Evolutionary conservation across 2,888 invertebrate species (phyloP).

Genomic region (Drosophila kokeensis): DNA sequence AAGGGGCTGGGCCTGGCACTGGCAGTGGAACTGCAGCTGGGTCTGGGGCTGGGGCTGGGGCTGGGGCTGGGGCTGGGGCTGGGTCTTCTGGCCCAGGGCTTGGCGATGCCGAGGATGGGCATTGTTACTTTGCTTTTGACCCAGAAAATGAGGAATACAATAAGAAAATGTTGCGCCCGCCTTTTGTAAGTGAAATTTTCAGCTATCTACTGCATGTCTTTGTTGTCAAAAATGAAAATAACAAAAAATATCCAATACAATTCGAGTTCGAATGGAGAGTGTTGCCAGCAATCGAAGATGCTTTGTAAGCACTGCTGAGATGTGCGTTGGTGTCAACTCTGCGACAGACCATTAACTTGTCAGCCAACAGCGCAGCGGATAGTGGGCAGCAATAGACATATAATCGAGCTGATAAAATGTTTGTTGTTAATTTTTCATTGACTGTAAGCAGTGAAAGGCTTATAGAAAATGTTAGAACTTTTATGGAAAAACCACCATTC

Average conservation of each 20-base stretch:
- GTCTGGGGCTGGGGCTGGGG: constrained; percentile 31
- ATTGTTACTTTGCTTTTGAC: constrained; percentile 70
- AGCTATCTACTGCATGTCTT: constrained; percentile 40
- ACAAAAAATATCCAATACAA: constrained; percentile 18
- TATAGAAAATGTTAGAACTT: constrained; percentile 30
- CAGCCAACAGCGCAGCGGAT: constrained; percentile 28
- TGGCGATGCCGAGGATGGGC: constrained; percentile 76
- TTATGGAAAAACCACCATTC: constrained; percentile 25
- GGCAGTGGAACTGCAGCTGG: constrained; percentile 12
- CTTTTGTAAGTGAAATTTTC: constrained; percentile 78
- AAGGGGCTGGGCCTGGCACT: constrained; percentile 57
- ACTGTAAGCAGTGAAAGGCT: constrained; percentile 47
- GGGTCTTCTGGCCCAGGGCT: constrained; percentile 49
- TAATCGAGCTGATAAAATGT: constrained; percentile 71
- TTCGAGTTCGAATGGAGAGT: constrained; percentile 46
- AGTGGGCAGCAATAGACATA: constrained; percentile 49
- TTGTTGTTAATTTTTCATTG: constrained; percentile 14
- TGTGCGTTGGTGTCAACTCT: constrained; percentile 61
- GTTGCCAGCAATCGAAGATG: constrained; percentile 37
- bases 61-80: constrained; percentile 38
- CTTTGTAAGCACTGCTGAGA: constrained; percentile 11
- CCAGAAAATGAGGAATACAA: constrained; percentile 74
- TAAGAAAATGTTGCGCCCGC: constrained; percentile 76
- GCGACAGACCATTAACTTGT: constrained; percentile 58
- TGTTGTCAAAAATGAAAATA: constrained; percentile 33